Base-by-base conservation (phyloP, 2,888 invertebrate genomes). In the Protonemura montana region DNA sequence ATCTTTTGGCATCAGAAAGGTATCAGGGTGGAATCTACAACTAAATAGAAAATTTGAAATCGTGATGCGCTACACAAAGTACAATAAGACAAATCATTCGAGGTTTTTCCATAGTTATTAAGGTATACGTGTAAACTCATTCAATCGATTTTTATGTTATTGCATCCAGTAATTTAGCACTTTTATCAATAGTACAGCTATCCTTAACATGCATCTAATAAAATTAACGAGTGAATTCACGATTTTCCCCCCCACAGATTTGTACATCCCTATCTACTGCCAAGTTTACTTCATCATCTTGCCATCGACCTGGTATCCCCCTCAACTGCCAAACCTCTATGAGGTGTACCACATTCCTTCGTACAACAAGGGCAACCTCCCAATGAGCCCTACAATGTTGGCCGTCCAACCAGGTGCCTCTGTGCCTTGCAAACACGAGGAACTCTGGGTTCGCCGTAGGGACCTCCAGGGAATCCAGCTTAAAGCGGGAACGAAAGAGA, bases 241-340 rank as follows among this genome's bases (percentile, higher is more conserved):
- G 1, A 59, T 6, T 6, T 21, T 21, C 16, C 21, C 21, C 21
- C 59, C 59, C 25, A 16, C 42, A 83, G 83, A 42, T 21, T 27
- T 41, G 26, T 42, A 83, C 59, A 28, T 42, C 42, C 83, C 83
- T 0, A 28, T 76, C 27, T 26, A 59, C 76, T 84, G 84, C 29
- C 76, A 84, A 29, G 84, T 84, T n/a, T 84, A 76, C 76, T 84
- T 84, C 84, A 59, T 84, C 29, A 29, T 84, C 29, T 3, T 84
- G 30, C 76, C 27, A 27, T 7, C 28, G n/a, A 21, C 84, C 1
- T 84, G 84, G 84, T 7, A 27, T 10, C 76, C 21, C 7, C 10
- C 29, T 21, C 21, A 25, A 0, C 76, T 42, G 25, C 76, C 59
- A 1, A 7, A 6, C 28, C 2, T 84, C 59, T 76, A 28, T 6